Conservation (phyloP, 2,888 invertebrate species). For the Horisme vitalbata region DNA sequence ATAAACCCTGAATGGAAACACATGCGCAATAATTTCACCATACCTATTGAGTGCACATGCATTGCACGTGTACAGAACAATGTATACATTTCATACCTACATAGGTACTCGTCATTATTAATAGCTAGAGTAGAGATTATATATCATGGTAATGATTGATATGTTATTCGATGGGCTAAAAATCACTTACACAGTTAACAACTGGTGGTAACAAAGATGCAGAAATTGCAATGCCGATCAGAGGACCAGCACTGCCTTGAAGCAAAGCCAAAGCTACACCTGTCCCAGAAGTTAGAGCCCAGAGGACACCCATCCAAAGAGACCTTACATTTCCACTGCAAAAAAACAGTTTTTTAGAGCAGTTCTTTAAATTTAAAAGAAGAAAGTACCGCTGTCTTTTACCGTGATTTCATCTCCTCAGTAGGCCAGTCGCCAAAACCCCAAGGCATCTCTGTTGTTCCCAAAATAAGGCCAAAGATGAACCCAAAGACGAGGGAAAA, state of each 20-base stretch:
- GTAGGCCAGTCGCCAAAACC: conserved; percentile 90
- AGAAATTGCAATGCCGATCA: conserved; percentile 95
- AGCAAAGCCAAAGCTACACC: conserved; percentile 93
- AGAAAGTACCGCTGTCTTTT: too few relatives aligned
- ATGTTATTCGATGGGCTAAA: background rate
- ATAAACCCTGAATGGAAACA: conserved; percentile 82
- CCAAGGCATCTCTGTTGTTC: conserved; percentile 89
- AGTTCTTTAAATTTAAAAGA: background rate
- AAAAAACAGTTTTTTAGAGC: conserved; percentile 17
- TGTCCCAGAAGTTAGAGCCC: conserved; percentile 89
- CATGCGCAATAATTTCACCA: conserved; percentile 20
- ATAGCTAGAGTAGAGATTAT: too few relatives aligned
- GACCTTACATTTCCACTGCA: conserved; percentile 87
- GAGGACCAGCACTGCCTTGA: conserved; percentile 92
- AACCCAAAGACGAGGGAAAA: conserved; percentile 91
- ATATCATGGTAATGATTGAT: too few relatives aligned
- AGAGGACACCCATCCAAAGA: conserved; percentile 89
- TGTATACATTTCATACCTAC: too few relatives aligned
- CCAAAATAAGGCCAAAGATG: conserved; percentile 88
- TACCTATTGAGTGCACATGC: background rate
- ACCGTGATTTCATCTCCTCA: conserved; percentile 90
- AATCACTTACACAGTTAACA: conserved; percentile 89
- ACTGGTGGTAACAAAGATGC: conserved; percentile 93
- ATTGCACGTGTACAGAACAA: background rate
- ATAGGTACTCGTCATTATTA: too few relatives aligned